A percentile compares a stretch with the other conserved stretches of the same genome.
These are phyloP conservation scores for Falco concolor DNA, from an alignment of 2,797 vertebrate genomes.

Conservation along the genomic window DNA sequence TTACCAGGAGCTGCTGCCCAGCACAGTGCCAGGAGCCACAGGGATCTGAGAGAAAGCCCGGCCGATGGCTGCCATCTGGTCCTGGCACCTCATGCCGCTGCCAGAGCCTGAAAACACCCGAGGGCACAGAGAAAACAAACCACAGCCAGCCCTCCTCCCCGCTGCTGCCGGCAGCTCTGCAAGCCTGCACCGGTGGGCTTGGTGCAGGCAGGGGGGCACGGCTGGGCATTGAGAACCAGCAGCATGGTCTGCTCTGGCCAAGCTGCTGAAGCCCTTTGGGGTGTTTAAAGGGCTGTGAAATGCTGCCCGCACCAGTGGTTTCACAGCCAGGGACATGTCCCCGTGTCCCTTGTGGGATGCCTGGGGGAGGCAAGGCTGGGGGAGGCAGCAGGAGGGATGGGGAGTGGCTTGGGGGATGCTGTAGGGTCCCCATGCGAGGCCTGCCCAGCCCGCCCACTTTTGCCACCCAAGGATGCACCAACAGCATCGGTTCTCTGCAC, in stretches of 20 bases:
- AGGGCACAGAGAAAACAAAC: background rate
- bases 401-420: no score
- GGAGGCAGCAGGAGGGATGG: background rate
- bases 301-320: fast-evolving
- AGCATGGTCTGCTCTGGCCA: fast-evolving
- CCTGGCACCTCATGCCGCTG: slow-evolving; percentile 63
- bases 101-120: background rate
- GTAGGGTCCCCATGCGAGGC: fast-evolving
- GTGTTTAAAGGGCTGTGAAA: fast-evolving
- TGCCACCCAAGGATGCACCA: background rate
- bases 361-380: no score
- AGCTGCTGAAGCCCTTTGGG: background rate
- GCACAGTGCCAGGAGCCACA: slow-evolving; percentile 79
- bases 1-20: slow-evolving; percentile 49
- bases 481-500: fast-evolving
- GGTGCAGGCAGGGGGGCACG: background rate
- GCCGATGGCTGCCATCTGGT: slow-evolving; percentile 82
- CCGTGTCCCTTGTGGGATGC: background rate
- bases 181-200: fast-evolving
- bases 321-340: fast-evolving
- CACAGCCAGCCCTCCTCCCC: background rate
- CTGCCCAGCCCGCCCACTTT: background rate
- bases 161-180: background rate
- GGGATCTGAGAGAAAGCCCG: slow-evolving; percentile 75
- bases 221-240: fast-evolving